Base-by-base conservation (phyloP, 2,113 vertebrate genomes). In the Lepisosteus osseus region DNA sequence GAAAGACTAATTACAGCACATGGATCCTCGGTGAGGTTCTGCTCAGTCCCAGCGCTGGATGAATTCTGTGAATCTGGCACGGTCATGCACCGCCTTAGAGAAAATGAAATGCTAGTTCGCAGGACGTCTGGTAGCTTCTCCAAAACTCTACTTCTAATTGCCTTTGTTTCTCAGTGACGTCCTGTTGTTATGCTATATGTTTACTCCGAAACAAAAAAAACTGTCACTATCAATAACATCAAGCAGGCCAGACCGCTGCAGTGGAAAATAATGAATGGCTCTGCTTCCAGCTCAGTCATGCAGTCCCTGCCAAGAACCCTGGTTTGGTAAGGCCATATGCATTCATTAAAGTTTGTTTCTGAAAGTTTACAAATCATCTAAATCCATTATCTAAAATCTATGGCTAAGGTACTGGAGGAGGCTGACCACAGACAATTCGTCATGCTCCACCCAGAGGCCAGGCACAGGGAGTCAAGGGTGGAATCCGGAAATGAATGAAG, bases 91-190 rank as follows among this genome's bases (percentile, higher is more conserved):
- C 63, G 76, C 78, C 67, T 72, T 72, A 76, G 65, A 82, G 81
- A 78, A 88, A 87, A 85, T 85, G 1, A 79, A 73, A 83, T 83
- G 66, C 79, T 78, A 85, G 76, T 78, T 15, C 72, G 74, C 73
- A 71, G 73, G n/a, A n/a, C 13, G 2, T 41, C 11, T 42, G 64
- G 4, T 66, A 66, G 45, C 45, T 47, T 66, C 44, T 47, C 64
- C 13, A 41, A 8, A 66, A 45, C 64, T 44, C 13, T 13, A 42
- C 41, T 4, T 66, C 64, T 44, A 66, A 66, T 47, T 1, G 64
- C 64, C 6, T 13, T 44, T 43, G 12, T 66, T 66, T 15, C 64
- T 47, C 64, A 42, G 45, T 13, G n/a, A 45, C 13, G 13, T 66
- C 43, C 64, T 15, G 41, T 44, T 7, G 44, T 44, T 15, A 14